Evolutionary conservation across 1,140 invertebrate species (phyloP), one percentile per base, ranked within the genome.

Genomic region (Drosophila arawakana): DNA sequence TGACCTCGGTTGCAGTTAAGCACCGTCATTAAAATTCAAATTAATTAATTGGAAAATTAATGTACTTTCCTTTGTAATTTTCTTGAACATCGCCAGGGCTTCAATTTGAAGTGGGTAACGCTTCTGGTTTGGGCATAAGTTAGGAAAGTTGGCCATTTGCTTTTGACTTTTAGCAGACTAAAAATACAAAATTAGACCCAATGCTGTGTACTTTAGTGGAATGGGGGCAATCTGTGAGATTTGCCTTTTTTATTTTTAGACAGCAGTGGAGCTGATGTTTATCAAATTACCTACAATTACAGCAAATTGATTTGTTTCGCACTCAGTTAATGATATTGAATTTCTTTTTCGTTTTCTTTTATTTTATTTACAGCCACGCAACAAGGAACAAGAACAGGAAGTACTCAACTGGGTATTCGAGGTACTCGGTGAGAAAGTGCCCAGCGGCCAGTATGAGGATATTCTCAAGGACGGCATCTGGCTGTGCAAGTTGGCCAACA

Each of bases 401-500:
- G 95, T 98, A 43, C 93, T 99, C 50, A 95, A 95, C 74, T 99
- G 98, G 98, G 97, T 99, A 78, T 95, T 96, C 81, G 94, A 93
- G 1, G 96, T 98, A n/a, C 63, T 97, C 8, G 98, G 97, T 0
- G 97, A 99, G 92, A 96, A 96, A 72, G 92, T 99, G 2, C 97
- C 97, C 1, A 93, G 94, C 50, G 97, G 96, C 25, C 94, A 95
- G 44, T 98, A 97, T 80, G 98, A 99, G 90, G 98, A 99, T 81
- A 95, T 98, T 39, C 94, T 99, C 0, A 96, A 95, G 80, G 97
- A 99, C 93, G 98, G 98, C 10, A 95, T 98, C 18, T 93, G 99
- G 52, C 94, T 99, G 3, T 99, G 98, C 94, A 97, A 98, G 83
- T 93, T 99, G 8, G 97, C 97, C 91, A 99, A 99, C 93, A 98